Percentiles rank a stretch among this genome's conserved stretches.
These are phyloP conservation scores for Lates japonicus DNA, from an alignment of 2,797 vertebrate species.

Conservation along the genomic window DNA sequence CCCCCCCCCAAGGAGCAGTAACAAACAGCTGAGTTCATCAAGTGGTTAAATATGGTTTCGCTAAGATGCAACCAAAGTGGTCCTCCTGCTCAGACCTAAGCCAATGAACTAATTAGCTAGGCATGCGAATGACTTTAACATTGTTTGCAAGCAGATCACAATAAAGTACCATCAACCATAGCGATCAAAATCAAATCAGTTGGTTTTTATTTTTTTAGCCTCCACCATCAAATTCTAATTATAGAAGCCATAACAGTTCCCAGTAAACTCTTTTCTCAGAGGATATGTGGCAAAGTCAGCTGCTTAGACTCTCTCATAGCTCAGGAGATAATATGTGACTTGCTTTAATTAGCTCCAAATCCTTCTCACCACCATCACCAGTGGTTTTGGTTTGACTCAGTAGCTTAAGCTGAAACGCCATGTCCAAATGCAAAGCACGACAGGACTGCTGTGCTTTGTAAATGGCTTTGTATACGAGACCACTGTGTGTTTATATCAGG, in stretches of 20 bases:
- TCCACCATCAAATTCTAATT: neutral
- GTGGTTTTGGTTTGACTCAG: slow-evolving; percentile 25
- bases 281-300: slow-evolving; percentile 13
- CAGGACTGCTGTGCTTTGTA: neutral
- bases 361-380: slow-evolving; percentile 15
- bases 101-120: slow-evolving; percentile 51
- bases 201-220: no score
- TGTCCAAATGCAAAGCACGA: slow-evolving; percentile 2
- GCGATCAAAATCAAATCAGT: neutral
- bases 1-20: neutral
- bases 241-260: neutral
- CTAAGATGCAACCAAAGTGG: slow-evolving; percentile 23
- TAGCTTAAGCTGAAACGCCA: slow-evolving; percentile 10
- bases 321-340: slow-evolving; percentile 42
- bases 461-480: neutral
- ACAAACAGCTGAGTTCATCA: slow-evolving; percentile 42
- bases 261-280: slow-evolving; percentile 9
- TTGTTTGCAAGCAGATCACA: slow-evolving; percentile 25
- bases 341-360: slow-evolving; percentile 62
- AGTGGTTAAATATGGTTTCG: slow-evolving; percentile 30
- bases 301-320: slow-evolving; percentile 21
- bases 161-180: slow-evolving; percentile 4
- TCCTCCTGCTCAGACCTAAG: slow-evolving; percentile 35
- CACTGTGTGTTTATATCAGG: neutral
- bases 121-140: slow-evolving; percentile 30